phyloP scores from a whole-genome alignment of 92 coral and sea anemone genomes.

The Virgularia gustaviana region DNA sequence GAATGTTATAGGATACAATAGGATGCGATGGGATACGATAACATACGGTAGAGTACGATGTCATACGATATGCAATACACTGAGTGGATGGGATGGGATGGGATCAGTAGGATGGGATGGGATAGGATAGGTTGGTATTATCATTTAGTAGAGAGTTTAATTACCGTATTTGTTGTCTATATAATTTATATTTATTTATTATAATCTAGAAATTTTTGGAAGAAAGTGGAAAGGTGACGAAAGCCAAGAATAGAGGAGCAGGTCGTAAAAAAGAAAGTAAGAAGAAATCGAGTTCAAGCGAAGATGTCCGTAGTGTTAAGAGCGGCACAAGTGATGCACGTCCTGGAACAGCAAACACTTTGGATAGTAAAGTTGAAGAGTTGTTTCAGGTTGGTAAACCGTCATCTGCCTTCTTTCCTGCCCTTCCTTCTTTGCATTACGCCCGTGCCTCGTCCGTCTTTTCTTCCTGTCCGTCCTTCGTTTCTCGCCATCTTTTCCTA shows the following conservation, averaged over 20 bases:
- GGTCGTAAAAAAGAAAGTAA: neutral
- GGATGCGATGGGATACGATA: no score
- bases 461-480: no score
- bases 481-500: neutral
- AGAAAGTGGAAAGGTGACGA: constrained; percentile 84
- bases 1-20: no score
- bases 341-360: constrained; percentile 79
- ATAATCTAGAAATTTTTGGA: constrained; percentile 68
- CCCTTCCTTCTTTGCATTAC: no score
- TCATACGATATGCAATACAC: no score
- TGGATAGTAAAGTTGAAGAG: constrained; percentile 86
- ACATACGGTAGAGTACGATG: no score
- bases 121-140: no score
- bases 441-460: neutral
- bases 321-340: constrained; percentile 34
- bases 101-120: no score
- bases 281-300: constrained; percentile 16
- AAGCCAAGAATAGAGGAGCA: constrained; percentile 57
- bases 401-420: neutral
- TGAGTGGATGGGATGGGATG: no score
- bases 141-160: neutral
- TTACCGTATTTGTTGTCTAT: neutral
- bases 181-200: neutral
- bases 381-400: constrained; percentile 65
- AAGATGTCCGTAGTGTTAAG: constrained; percentile 11